These are phyloP conservation scores for Pangasius krempfi DNA, from an alignment of 2,797 vertebrate genomes.

Conservation along the genomic window DNA sequence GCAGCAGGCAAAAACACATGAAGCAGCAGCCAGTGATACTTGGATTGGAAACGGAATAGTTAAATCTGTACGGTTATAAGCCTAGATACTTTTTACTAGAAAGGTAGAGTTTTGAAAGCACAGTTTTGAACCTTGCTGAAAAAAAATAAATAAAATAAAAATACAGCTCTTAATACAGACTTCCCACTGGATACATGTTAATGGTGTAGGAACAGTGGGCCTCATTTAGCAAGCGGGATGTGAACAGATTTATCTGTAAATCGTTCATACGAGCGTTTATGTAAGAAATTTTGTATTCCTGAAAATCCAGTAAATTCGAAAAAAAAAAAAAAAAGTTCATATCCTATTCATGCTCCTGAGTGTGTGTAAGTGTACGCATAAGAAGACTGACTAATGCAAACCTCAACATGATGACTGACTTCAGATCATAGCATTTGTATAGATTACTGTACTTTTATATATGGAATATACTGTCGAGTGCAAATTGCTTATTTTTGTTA, in stretches of 20 bases:
- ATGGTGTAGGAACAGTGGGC: neutral
- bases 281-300: neutral
- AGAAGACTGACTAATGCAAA: neutral
- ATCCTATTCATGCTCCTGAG: neutral
- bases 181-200: neutral
- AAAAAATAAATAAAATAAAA: neutral
- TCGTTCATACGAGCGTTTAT: neutral
- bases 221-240: neutral
- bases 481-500: neutral
- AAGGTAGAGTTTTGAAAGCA: neutral
- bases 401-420: neutral
- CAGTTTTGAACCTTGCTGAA: neutral
- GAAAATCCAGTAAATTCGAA: neutral
- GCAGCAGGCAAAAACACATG: neutral
- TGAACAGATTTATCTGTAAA: neutral
- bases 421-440: neutral
- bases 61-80: neutral
- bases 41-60: neutral
- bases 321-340: neutral
- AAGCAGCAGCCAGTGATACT: neutral
- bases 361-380: neutral
- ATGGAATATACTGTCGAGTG: neutral
- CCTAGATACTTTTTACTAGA: neutral
- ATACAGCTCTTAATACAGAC: neutral
- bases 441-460: neutral